Evolutionary conservation across 2,888 invertebrate species (phyloP), one percentile per base, ranked within the genome.

Genomic region (Gibbula magus): DNA sequence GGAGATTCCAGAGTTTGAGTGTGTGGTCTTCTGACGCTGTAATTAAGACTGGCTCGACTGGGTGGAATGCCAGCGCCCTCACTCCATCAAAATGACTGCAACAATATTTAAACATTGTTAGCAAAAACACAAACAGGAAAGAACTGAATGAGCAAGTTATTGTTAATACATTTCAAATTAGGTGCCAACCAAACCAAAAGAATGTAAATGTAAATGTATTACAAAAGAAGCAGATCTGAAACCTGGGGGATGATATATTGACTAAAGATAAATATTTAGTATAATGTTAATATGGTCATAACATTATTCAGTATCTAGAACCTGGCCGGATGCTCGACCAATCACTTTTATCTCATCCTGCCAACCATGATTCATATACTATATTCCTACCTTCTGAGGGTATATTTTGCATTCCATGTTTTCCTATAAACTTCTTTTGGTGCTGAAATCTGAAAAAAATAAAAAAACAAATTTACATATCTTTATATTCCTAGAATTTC

Each of bases 11-110:
- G 92, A 99, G 94, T 94, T 99, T 99, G 66, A 99, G 95, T 75
- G 99, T 99, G 93, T 99, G 98, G 94, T 99, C 99, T 93, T 99
- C 99, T 80, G 98, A 98, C 54, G 98, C 99, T 39, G 99, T 99
- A 91, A 99, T 97, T 82, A 99, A 94, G 81, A 99, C 98, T 81
- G 98, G 97, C 92, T 99, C 99, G 84, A 96, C 96, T 79, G 99
- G 98, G 86, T 93, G 93, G 88, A 93, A 93, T 35, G 93, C 93
- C 87, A 94, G 90, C 2, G 93, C 92, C 56, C 94, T 87, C 74
- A 94, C 92, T n/a, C 93, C 92, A 88, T 94, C 94, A 89, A 94
- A 93, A 86, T 94, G 94, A 82, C 93, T 93, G 83, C 83, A 87
- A 83, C 45, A 22, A 25, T 74, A 35, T 22, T 18, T 56, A 13